Evolutionary conservation across 1,140 invertebrate species (phyloP), one percentile per base, ranked within the genome.

Genomic region (Pseudomyrmex dendroicus): DNA sequence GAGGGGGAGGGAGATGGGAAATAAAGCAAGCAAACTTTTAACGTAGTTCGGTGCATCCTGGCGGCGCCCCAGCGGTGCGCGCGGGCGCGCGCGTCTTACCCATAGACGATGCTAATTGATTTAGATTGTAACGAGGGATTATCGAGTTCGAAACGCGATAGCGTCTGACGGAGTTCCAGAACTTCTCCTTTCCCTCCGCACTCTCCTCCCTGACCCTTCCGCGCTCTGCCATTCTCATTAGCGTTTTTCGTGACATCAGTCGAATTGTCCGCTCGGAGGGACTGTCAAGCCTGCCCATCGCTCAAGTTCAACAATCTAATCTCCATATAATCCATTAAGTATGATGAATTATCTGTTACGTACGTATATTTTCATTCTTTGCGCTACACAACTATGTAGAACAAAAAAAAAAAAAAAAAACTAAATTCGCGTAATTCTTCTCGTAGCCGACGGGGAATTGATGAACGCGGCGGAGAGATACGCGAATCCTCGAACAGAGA

Each of bases 11-110:
- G 67, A 56, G 20, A 0, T 78, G 44, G 35, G 70, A 78, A 87
- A 84, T 86, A 87, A 86, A 87, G 82, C 85, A 86, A 73, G 85
- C 17, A 84, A 87, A 87, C 86, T 87, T 87, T 74, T 86, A 84
- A 87, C 85, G 82, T 83, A 83, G 83, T 87, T 86, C 82, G 77
- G 76, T 80, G 63, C 73, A 72, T 84, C 76, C 86, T 61, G 70
- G 56, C 70, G 35, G 35, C 35, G 35, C 4, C 35, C 35, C 35
- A 68, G 82, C 64, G 64, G 35, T 35, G 35, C 35, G 35, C 35
- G 20, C 76, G 76, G n/a, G n/a, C n/a, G 35, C 44, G 46, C 44
- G 20, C 76, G 76, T 35, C 76, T 80, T 59, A 80, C 54, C 35
- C 76, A 72, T 80, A 54, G 66, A 35, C 44, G 66, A 80, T 80